Conservation (phyloP, 2,113 vertebrate species). For the Bucco capensis region DNA sequence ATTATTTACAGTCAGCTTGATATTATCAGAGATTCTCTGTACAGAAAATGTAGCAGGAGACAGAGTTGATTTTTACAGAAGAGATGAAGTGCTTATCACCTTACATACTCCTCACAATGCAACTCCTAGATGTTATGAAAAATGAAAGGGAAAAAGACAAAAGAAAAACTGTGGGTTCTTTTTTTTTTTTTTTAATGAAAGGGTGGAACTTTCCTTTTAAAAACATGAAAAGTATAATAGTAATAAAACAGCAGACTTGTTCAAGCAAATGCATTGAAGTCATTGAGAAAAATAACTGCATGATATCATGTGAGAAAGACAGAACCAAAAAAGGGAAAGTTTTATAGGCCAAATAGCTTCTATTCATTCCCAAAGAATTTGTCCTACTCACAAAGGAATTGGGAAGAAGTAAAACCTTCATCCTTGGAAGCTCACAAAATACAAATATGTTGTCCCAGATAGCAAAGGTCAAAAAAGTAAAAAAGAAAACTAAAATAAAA, state of each 20-base stretch:
- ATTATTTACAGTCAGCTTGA: background rate
- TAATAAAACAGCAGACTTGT: conserved; percentile 19
- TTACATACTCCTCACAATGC: background rate
- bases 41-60: background rate
- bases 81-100: background rate
- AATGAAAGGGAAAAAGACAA: background rate
- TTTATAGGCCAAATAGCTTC: conserved; percentile 17
- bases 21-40: background rate
- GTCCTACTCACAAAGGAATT: background rate
- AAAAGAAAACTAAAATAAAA: background rate
- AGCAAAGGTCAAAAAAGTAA: conserved; percentile 12
- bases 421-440: conserved; percentile 2
- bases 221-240: background rate
- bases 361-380: conserved; percentile 64
- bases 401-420: conserved; percentile 12
- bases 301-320: conserved; percentile 58
- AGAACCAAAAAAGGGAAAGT: conserved; percentile 63
- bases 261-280: conserved; percentile 53
- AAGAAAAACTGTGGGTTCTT: background rate
- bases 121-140: background rate
- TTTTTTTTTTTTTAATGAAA: background rate
- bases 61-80: background rate
- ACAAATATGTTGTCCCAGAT: background rate
- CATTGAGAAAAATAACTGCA: conserved; percentile 57
- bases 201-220: background rate